Evolutionary conservation across 2,113 vertebrate species (phyloP).

Genomic region (Collichthys lucidus): DNA sequence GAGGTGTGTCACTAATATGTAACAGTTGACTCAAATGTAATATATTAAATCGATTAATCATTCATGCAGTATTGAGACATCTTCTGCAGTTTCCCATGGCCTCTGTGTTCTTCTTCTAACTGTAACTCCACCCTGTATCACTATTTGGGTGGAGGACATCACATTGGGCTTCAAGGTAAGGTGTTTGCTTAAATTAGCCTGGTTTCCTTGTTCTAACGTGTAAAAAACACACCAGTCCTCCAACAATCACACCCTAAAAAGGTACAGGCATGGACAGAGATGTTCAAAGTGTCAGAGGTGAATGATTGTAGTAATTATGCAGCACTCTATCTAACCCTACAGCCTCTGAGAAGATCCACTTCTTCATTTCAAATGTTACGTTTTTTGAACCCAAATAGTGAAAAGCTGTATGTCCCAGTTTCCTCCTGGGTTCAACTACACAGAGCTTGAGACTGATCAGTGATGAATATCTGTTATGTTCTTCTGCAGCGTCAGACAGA

Average conservation of each 20-base stretch:
- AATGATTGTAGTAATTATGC: not conserved
- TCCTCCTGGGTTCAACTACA: not conserved
- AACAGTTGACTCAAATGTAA: not conserved
- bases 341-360: not conserved
- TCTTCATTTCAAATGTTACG: not conserved
- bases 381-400: not conserved
- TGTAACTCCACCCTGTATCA: slow-evolving; percentile 34
- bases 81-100: slow-evolving; percentile 26
- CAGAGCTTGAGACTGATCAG: not conserved
- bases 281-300: not conserved
- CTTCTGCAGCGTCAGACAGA: slow-evolving; percentile 6
- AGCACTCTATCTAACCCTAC: not conserved
- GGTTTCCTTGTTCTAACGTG: slow-evolving; percentile 10
- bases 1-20: not conserved
- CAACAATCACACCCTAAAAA: slow-evolving; percentile 5
- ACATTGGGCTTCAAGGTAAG: slow-evolving; percentile 42
- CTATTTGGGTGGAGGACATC: slow-evolving; percentile 20
- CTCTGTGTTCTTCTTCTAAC: not conserved
- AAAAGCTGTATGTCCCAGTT: not conserved
- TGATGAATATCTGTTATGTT: not conserved
- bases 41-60: not conserved
- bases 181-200: slow-evolving; percentile 17
- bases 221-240: slow-evolving; percentile 17
- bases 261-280: not conserved
- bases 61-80: not conserved